phyloP scores from a whole-genome alignment of 64 coral and sea anemone genomes.

The Pocillopora verrucosa region DNA sequence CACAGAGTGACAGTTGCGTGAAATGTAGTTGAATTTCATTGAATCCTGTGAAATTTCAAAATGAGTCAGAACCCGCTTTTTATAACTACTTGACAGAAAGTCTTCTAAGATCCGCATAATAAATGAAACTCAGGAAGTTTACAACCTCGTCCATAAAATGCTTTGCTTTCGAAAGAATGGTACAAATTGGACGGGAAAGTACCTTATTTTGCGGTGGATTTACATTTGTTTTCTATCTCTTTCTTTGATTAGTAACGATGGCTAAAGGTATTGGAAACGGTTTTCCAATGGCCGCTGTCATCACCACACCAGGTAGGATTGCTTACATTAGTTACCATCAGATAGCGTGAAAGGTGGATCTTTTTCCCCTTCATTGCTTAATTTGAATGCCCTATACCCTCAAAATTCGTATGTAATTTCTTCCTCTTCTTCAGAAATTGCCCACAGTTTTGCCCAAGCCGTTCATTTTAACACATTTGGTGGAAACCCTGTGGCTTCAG shows the following conservation, averaged over 20 bases:
- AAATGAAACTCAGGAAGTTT: no score
- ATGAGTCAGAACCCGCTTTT: no score
- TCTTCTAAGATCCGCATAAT: no score
- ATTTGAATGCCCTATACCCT: background rate
- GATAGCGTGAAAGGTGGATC: background rate
- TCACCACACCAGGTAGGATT: constrained; percentile 89
- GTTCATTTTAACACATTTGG: constrained; percentile 97
- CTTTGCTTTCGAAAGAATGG: no score
- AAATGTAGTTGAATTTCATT: no score
- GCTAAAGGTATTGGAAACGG: constrained; percentile 98
- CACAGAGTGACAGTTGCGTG: no score
- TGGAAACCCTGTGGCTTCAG: constrained; percentile 78
- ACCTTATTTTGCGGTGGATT: background rate
- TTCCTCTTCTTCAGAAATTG: constrained; percentile 67
- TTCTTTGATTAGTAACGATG: constrained; percentile 74
- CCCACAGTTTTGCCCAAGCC: constrained; percentile 72
- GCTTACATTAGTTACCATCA: background rate
- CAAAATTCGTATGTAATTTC: background rate
- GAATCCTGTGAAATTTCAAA: no score
- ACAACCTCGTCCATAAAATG: no score
- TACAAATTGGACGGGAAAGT: no score
- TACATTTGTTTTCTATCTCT: background rate
- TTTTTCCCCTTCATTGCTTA: no score
- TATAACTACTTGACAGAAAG: no score
- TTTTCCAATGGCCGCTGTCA: constrained; percentile 86